Percentiles rank a stretch among this genome's conserved stretches.
Conservation (phyloP, 2,113 vertebrate species). For the Symphodus melops region DNA sequence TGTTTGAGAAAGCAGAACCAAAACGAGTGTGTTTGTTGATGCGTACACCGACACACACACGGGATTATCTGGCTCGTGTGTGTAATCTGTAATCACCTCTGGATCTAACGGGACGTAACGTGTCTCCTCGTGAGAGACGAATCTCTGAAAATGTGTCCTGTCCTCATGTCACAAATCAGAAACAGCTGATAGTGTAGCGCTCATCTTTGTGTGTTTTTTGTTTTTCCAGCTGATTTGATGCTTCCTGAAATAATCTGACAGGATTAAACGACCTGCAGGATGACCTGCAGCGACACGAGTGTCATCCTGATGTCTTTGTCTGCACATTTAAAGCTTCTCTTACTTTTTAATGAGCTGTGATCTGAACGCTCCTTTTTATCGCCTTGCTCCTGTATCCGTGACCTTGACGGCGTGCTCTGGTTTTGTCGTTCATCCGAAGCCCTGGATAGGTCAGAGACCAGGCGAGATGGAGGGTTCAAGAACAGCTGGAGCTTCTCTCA, state of each 20-base stretch:
- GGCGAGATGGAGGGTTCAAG: constrained; percentile 94
- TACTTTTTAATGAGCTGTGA: background rate
- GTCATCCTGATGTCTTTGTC: background rate
- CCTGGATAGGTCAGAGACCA: constrained; percentile 91
- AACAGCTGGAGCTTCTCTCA: constrained; percentile 94
- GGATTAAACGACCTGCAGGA: too few species aligned
- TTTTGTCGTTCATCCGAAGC: constrained; percentile 83
- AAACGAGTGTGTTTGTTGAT: too few species aligned
- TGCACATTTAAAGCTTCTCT: background rate
- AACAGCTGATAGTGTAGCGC: background rate
- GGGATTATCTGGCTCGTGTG: too few species aligned
- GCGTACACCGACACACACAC: too few species aligned
- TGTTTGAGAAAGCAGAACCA: too few species aligned
- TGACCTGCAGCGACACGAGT: constrained; percentile 9
- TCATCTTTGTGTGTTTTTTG: background rate
- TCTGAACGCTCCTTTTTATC: constrained; percentile 14
- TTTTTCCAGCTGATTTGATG: background rate
- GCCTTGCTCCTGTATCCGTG: constrained; percentile 7
- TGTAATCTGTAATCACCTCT: too few species aligned
- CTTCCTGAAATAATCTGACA: background rate
- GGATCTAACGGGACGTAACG: too few species aligned
- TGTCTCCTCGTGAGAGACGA: too few species aligned
- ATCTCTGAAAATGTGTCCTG: too few species aligned
- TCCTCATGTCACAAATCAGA: background rate
- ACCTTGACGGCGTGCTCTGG: constrained; percentile 50